Evolutionary conservation across 2,113 vertebrate species (phyloP).

Genomic region (Plecotus auritus): DNA sequence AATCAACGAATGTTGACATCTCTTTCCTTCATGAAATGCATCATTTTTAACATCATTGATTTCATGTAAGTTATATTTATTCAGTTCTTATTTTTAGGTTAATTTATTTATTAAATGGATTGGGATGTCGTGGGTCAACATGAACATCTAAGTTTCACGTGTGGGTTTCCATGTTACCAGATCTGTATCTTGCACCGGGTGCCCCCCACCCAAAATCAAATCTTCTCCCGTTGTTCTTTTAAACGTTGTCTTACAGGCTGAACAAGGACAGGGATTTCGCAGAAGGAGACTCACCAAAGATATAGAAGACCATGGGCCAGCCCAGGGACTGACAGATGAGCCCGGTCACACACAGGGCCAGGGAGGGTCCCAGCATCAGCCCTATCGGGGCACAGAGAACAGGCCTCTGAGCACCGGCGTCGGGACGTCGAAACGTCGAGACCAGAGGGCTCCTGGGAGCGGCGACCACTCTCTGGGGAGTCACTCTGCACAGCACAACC

Average conservation of each 20-base stretch:
- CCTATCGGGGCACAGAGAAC: conserved; percentile 52
- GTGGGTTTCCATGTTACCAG: too few relatives aligned
- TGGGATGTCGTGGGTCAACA: too few relatives aligned
- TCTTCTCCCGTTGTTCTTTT: neutral
- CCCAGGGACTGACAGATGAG: conserved; percentile 82
- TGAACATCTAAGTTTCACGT: too few relatives aligned
- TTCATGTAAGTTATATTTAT: neutral
- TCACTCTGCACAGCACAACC: too few relatives aligned
- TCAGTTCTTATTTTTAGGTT: too few relatives aligned
- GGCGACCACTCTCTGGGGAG: too few relatives aligned
- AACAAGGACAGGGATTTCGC: neutral
- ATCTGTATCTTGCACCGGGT: too few relatives aligned
- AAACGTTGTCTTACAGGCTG: neutral
- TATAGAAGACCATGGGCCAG: conserved; percentile 88
- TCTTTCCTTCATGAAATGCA: neutral
- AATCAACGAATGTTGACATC: neutral
- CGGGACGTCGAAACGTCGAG: neutral
- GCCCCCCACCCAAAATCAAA: too few relatives aligned
- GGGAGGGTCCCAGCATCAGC: conserved; percentile 80
- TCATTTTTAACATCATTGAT: neutral
- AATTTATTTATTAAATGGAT: too few relatives aligned
- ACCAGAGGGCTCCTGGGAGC: too few relatives aligned
- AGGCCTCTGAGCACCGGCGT: neutral
- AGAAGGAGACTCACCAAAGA: conserved; percentile 80
- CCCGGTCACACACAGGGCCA: conserved; percentile 82